These are phyloP conservation scores for Eretmocerus hayati DNA, from an alignment of 2,888 invertebrate species.

Conservation along the genomic window DNA sequence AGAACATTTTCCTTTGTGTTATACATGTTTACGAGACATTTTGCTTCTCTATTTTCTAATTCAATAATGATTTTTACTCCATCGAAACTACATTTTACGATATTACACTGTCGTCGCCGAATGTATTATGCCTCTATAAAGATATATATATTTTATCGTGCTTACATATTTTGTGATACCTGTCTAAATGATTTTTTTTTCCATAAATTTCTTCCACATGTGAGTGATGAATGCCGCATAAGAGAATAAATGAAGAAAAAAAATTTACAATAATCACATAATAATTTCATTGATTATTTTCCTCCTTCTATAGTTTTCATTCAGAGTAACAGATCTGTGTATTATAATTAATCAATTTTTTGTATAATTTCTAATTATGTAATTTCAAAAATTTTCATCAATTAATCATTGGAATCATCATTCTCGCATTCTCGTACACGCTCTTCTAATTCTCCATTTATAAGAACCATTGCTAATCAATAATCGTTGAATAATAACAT, in stretches of 20 bases:
- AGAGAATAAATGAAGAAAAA: conserved; percentile 8
- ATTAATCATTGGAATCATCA: conserved; percentile 13
- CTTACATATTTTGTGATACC: conserved; percentile 20
- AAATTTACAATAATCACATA: conserved; percentile 22
- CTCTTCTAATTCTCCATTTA: conserved; percentile 23
- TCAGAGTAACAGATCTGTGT: conserved; percentile 19
- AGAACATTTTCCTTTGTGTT: conserved; percentile 20
- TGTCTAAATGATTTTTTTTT: conserved; percentile 11
- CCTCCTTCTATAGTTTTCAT: conserved; percentile 11
- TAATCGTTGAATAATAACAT: conserved; percentile 53
- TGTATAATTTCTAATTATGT: conserved; percentile 24
- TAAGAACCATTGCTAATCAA: conserved; percentile 23
- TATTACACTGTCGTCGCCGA: conserved; percentile 18
- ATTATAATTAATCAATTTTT: conserved; percentile 18
- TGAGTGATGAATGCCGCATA: conserved; percentile 19
- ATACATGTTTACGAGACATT: conserved; percentile 20
- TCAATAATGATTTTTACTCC: conserved; percentile 2
- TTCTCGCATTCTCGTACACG: conserved; percentile 20
- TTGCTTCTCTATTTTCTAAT: conserved; percentile 3
- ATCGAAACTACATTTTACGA: conserved; percentile 7
- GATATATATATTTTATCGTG: conserved; percentile 11
- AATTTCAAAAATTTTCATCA: conserved; percentile 15
- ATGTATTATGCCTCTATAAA: conserved; percentile 12
- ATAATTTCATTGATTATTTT: conserved; percentile 16
- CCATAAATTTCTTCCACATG: conserved; percentile 7